Evolutionary conservation across 2,888 invertebrate genomes (phyloP), one percentile per base, ranked within the genome.

Genomic region (Beris chalybata): DNA sequence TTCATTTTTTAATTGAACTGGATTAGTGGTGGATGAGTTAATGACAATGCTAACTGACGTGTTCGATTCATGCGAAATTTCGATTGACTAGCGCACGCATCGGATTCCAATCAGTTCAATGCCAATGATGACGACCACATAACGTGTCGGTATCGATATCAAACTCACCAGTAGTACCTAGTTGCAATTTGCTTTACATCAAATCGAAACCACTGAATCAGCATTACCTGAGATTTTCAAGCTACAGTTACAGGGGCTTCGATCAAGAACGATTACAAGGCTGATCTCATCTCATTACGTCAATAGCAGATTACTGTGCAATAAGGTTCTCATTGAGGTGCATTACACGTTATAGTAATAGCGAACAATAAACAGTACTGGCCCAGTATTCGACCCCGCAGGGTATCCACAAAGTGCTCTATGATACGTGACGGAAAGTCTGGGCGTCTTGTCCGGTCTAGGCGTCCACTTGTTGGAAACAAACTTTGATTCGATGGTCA

Each of bases 121-220:
- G 55, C 55, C 55, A 32, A 55, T n/a, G 13, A 55, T 32, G 55
- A 11, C 32, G 55, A 32, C 38, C 32, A 9, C 55, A 30, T 29
- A 32, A 55, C 13, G 55, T 55, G 55, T 55, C 55, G 38, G 38
- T 55, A 55, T 55, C 55, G 55, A 55, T 55, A 55, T 55, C 55
- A n/a, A 13, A 55, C 31, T 55, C 13, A 22, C 22, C 22, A 22
- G 22, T 22, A 22, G 22, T 22, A 22, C 22, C 22, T 22, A 22
- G 22, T 22, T 22, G 22, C 22, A 22, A 22, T 44, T 44, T 44
- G 4, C 44, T 55, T 50, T 11, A 9, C 11, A 44, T 44, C n/a
- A 9, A 4, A 44, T 44, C n/a, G 3, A n/a, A 44, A 44, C 44
- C n/a, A 4, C n/a, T 44, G 44, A 44, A 44, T 44, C 11, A 44